Evolutionary conservation across 2,797 vertebrate genomes (phyloP), one percentile per base, ranked within the genome.

Genomic region (Gorsachius magnificus): DNA sequence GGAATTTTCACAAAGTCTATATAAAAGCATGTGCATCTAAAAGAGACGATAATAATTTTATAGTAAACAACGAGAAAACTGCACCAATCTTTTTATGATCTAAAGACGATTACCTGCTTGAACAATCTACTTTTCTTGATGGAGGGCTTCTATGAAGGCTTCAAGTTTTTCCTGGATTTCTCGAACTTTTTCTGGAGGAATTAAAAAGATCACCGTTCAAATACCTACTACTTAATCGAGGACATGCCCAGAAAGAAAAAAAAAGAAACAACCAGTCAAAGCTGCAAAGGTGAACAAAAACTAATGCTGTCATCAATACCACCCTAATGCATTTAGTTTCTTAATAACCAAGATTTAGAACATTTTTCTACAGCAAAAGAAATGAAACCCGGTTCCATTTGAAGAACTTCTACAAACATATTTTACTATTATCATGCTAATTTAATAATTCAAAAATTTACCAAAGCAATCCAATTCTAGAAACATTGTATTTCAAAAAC

Each of bases 141-240:
- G 99, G 95, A 99, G 99, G 96, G 99, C 99, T 98, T 99, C 99
- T 91, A 99, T 99, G 98, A 99, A 99, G 91, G 98, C 98, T 99
- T 99, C 99, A 98, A 99, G 99, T 98, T 99, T 99, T 98, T 99
- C 99, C 98, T 99, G 99, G 97, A 99, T 99, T 98, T 99, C 99
- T 74, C 99, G 99, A 77, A 99, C 99, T 98, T 99, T 99, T 98
- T 99, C 99, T 99, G 94, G 63, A 78, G 90, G 89, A 94, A 97
- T 66, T 70, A 89, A 93, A 79, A 83, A 85, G 17, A 93, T 14
- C 6, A 36, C 16, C 0, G 0, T 79, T 93, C 43, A 81, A 85
- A 77, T 17, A 64, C 16, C 15, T 54, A 15, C 43, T 57, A 53
- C 36, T 65, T 50, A 70, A 43, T 3, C n/a, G 20, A 89, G 25